Evolutionary conservation across 2,888 invertebrate species (phyloP).

Genomic region (Exocentrus adspersus): DNA sequence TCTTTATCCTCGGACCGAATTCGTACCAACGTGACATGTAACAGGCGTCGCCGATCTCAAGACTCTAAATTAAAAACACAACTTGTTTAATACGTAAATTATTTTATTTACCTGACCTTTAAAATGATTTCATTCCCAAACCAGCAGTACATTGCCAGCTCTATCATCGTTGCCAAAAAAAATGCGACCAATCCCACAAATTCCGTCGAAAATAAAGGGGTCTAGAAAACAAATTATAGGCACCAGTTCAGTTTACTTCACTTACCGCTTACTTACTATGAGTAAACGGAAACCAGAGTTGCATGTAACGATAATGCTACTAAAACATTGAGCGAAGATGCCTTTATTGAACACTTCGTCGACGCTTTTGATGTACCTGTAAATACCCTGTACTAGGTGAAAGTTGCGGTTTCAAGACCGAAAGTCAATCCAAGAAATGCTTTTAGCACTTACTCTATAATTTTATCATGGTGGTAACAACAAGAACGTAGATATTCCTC

Average conservation of each 20-base stretch:
- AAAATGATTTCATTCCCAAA: conserved; percentile 50
- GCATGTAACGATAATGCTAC: conserved; percentile 34
- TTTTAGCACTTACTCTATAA: background rate
- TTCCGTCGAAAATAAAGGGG: conserved; percentile 27
- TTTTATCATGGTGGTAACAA: background rate
- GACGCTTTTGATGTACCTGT: background rate
- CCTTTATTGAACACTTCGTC: conserved; percentile 25
- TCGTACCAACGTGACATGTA: conserved; percentile 33
- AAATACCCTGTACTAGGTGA: too few species aligned
- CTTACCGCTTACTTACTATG: conserved; percentile 17
- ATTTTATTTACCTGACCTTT: conserved; percentile 44
- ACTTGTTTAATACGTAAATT: background rate
- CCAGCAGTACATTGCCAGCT: conserved; percentile 50
- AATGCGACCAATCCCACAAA: conserved; percentile 43
- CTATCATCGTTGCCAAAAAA: conserved; percentile 47
- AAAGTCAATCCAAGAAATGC: too few species aligned
- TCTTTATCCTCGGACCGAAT: conserved; percentile 6
- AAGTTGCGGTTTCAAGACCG: background rate
- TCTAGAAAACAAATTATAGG: background rate
- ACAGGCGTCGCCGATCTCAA: conserved; percentile 27
- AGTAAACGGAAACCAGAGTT: conserved; percentile 33
- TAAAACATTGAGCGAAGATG: conserved; percentile 27
- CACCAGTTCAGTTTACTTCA: too few species aligned
- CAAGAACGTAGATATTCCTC: background rate
- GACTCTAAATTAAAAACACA: conserved; percentile 36